These are phyloP conservation scores for Prolemur simus DNA, from an alignment of 2,113 vertebrate species.

Conservation along the genomic window DNA sequence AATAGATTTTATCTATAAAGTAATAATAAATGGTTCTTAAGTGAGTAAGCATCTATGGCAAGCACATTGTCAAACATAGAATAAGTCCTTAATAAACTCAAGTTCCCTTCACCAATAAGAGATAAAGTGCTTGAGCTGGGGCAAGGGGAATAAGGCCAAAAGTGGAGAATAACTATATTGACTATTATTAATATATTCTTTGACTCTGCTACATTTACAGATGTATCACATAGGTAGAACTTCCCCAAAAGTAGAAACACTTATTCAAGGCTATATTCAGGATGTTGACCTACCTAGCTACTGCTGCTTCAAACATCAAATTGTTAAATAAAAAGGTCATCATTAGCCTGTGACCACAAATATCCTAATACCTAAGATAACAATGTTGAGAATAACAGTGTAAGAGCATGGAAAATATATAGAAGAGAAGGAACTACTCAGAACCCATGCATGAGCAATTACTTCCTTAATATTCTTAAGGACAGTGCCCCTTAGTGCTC, in stretches of 20 bases:
- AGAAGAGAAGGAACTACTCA: background rate
- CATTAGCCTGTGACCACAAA: background rate
- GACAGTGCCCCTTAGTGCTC: background rate
- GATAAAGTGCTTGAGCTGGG: background rate
- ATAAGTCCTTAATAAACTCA: background rate
- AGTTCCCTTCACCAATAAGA: background rate
- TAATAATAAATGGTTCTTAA: background rate
- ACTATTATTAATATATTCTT: background rate
- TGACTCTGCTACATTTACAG: background rate
- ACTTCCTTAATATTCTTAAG: slow-evolving; percentile 34
- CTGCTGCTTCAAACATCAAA: background rate
- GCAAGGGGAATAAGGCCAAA: background rate
- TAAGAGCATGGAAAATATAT: background rate
- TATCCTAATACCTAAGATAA: background rate
- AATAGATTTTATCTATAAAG: background rate
- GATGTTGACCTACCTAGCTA: background rate
- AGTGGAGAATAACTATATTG: background rate
- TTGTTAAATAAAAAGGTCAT: background rate
- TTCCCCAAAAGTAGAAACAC: background rate
- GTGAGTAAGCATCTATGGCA: background rate
- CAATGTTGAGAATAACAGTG: background rate
- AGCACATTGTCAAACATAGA: background rate
- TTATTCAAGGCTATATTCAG: background rate
- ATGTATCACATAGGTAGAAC: background rate
- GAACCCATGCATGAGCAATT: slow-evolving; percentile 22